These are phyloP conservation scores for Tyrophagus putrescentiae DNA, from an alignment of 1,140 invertebrate species.

Conservation along the genomic window DNA sequence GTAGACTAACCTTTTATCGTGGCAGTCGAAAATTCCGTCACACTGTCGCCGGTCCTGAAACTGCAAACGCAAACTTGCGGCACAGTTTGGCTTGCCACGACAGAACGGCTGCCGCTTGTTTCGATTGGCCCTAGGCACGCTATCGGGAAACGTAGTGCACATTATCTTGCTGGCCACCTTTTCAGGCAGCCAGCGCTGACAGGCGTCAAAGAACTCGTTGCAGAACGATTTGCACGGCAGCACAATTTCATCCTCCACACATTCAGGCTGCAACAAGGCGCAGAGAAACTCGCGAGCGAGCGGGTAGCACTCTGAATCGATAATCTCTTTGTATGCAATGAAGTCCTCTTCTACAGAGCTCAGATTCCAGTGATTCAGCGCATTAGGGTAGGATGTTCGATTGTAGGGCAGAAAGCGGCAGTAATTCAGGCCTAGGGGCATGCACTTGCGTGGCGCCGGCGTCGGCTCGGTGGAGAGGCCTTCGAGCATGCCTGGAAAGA, in stretches of 20 bases:
- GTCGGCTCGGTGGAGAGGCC: conserved; percentile 38
- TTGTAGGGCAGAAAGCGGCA: conserved; percentile 57
- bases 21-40: conserved; percentile 69
- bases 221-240: conserved; percentile 68
- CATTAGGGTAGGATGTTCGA: conserved; percentile 63
- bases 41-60: conserved; percentile 58
- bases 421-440: conserved; percentile 47
- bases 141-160: conserved; percentile 62
- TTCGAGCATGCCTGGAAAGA: conserved; percentile 28
- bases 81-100: conserved; percentile 24
- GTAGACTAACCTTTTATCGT: no score
- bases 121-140: conserved; percentile 52
- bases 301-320: conserved; percentile 71
- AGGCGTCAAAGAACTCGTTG: conserved; percentile 62
- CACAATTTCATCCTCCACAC: conserved; percentile 43
- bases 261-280: conserved; percentile 61
- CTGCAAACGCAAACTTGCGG: conserved; percentile 52
- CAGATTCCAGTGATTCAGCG: conserved; percentile 47
- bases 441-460: conserved; percentile 48
- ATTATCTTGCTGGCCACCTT: conserved; percentile 52
- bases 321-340: conserved; percentile 59
- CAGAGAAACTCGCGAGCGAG: conserved; percentile 71
- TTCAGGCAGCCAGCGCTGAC: conserved; percentile 52
- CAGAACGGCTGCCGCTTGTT: conserved; percentile 42
- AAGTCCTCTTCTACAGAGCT: conserved; percentile 55